A percentile compares a stretch with the other conserved stretches of the same genome.
phyloP scores from a whole-genome alignment of 2,797 vertebrate species.

The Cryptoblepharus egeriae region DNA sequence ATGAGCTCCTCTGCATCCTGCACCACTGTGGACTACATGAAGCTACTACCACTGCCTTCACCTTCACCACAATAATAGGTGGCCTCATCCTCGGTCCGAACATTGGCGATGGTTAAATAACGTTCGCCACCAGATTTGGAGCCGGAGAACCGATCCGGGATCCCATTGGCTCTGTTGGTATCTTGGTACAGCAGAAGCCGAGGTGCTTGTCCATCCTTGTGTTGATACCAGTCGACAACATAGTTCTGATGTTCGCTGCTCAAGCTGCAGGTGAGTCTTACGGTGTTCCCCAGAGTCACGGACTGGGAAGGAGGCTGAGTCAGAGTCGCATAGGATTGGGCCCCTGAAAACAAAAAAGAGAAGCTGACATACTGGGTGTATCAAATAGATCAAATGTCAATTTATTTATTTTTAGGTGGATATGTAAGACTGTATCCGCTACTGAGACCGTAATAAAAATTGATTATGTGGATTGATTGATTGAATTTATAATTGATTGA shows the following conservation, averaged over 20 bases:
- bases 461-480: too few species aligned
- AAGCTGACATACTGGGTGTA: background rate
- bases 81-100: constrained; percentile 13
- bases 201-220: background rate
- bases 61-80: background rate
- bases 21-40: too few species aligned
- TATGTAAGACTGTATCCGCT: too few species aligned
- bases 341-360: background rate
- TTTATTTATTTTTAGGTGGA: background rate
- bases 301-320: background rate
- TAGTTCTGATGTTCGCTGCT: background rate
- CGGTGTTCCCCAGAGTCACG: background rate
- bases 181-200: background rate
- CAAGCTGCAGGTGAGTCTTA: background rate
- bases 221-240: background rate
- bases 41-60: background rate
- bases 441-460: too few species aligned
- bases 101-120: background rate
- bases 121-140: background rate
- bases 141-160: constrained; percentile 15
- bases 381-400: background rate
- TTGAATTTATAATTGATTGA: too few species aligned
- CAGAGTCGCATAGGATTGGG: background rate
- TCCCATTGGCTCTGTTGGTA: background rate
- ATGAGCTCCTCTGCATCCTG: too few species aligned